Evolutionary conservation across 2,888 invertebrate species (phyloP).

Genomic region (Heliconius aoede): DNA sequence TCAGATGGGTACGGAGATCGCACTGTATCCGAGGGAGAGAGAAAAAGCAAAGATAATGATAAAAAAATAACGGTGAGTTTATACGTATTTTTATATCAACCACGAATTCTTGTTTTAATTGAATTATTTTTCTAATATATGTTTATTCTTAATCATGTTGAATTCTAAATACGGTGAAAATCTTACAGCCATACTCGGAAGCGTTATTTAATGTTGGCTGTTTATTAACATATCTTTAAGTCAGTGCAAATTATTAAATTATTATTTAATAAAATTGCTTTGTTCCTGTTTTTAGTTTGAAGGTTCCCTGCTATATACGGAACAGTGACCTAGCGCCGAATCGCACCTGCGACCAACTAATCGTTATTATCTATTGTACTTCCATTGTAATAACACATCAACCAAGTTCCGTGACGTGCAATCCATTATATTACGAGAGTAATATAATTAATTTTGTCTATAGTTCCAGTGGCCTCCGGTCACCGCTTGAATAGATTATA

Average conservation of each 20-base stretch:
- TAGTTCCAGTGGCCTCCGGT: constrained; percentile 11
- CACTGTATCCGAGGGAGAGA: not conserved
- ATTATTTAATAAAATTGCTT: too few relatives aligned
- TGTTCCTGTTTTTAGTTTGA: too few relatives aligned
- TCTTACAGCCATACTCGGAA: not conserved
- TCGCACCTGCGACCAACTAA: not conserved
- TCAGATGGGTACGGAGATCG: constrained; percentile 19
- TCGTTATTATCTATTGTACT: constrained; percentile 34
- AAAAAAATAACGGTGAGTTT: constrained; percentile 11
- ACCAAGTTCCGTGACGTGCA: constrained; percentile 10
- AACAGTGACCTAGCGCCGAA: not conserved
- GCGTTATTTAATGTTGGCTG: not conserved
- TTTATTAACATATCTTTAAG: too few relatives aligned
- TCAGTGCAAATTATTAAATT: too few relatives aligned
- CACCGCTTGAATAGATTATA: constrained; percentile 33
- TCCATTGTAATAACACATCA: constrained; percentile 29
- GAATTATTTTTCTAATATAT: too few relatives aligned
- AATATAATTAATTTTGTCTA: constrained; percentile 7
- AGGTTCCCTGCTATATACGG: too few relatives aligned
- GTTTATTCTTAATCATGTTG: too few relatives aligned
- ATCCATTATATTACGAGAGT: not conserved
- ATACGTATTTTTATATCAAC: not conserved
- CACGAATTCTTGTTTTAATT: not conserved
- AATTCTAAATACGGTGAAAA: not conserved
- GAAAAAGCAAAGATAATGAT: not conserved